These are phyloP conservation scores for Astyanax mexicanus DNA, from an alignment of 2,797 vertebrate species.

Conservation along the genomic window DNA sequence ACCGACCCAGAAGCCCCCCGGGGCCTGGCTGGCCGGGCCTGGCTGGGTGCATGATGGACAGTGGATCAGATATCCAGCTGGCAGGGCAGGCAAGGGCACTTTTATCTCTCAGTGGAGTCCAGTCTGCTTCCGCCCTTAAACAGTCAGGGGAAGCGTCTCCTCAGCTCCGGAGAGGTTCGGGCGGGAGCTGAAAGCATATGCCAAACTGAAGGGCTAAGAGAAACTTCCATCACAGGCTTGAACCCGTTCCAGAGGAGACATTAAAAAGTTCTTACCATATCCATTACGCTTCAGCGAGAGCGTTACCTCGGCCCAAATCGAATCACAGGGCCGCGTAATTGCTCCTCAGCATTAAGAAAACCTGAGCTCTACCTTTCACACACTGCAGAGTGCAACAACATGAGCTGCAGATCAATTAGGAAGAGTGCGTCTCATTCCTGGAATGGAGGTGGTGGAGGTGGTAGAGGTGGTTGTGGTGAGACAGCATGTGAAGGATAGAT, in stretches of 20 bases:
- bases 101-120: slow-evolving; percentile 60
- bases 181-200: slow-evolving; percentile 1
- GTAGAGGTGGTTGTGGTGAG: background rate
- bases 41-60: slow-evolving; percentile 61
- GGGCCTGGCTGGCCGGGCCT: background rate
- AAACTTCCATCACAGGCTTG: slow-evolving; percentile 45
- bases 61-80: slow-evolving; percentile 67
- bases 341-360: slow-evolving; percentile 31
- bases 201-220: slow-evolving; percentile 11
- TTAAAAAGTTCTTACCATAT: slow-evolving; percentile 75
- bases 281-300: slow-evolving; percentile 70
- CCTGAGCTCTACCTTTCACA: background rate
- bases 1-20: background rate
- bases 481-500: too few species aligned
- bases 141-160: slow-evolving; percentile 4
- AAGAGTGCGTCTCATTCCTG: slow-evolving; percentile 1
- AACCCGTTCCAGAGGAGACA: slow-evolving; percentile 73
- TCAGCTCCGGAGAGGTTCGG: background rate
- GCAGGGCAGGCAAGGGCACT: slow-evolving; percentile 53
- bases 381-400: background rate
- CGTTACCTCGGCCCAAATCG: slow-evolving; percentile 54
- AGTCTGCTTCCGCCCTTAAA: slow-evolving; percentile 6
- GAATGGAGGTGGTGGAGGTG: background rate
- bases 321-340: slow-evolving; percentile 48
- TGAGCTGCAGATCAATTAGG: slow-evolving; percentile 22